These are phyloP conservation scores for Capitella teleta DNA, from an alignment of 1,140 invertebrate species.

Conservation along the genomic window DNA sequence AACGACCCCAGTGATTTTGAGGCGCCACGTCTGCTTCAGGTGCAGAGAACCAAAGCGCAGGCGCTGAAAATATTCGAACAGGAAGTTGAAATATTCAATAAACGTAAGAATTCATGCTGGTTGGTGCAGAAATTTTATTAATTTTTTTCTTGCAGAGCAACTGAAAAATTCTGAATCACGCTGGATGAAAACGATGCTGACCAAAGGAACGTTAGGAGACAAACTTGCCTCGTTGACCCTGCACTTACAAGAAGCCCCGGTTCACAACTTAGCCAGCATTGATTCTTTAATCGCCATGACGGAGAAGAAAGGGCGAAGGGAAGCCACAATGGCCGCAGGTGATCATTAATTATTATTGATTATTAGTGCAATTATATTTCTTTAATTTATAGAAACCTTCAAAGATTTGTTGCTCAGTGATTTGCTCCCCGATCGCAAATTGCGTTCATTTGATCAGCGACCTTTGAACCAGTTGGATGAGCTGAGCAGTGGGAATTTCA, in stretches of 20 bases:
- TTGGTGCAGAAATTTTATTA: neutral
- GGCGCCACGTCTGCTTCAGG: too few relatives aligned
- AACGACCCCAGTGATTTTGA: too few relatives aligned
- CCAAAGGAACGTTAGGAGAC: conserved; percentile 69
- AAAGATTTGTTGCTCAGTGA: conserved; percentile 67
- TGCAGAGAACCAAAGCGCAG: neutral
- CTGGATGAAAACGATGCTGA: conserved; percentile 71
- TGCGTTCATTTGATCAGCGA: conserved; percentile 61
- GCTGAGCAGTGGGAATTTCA: conserved; percentile 34
- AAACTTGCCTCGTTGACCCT: conserved; percentile 74
- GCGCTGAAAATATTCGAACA: neutral
- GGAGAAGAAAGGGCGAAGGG: conserved; percentile 68
- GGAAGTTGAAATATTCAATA: neutral
- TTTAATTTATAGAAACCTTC: conserved; percentile 54
- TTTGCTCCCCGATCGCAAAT: conserved; percentile 60
- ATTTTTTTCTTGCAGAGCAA: conserved; percentile 17
- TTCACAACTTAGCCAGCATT: conserved; percentile 63
- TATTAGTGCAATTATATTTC: too few relatives aligned
- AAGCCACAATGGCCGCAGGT: conserved; percentile 56
- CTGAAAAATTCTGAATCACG: conserved; percentile 33
- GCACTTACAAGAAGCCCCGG: conserved; percentile 70
- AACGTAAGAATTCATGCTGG: neutral
- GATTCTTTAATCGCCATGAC: conserved; percentile 64
- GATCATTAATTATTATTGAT: too few relatives aligned
- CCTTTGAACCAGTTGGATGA: conserved; percentile 35